Percentiles rank a stretch among this genome's conserved stretches.
phyloP scores from a whole-genome alignment of 1,140 invertebrate genomes.

The Hesperophylax magnus region DNA sequence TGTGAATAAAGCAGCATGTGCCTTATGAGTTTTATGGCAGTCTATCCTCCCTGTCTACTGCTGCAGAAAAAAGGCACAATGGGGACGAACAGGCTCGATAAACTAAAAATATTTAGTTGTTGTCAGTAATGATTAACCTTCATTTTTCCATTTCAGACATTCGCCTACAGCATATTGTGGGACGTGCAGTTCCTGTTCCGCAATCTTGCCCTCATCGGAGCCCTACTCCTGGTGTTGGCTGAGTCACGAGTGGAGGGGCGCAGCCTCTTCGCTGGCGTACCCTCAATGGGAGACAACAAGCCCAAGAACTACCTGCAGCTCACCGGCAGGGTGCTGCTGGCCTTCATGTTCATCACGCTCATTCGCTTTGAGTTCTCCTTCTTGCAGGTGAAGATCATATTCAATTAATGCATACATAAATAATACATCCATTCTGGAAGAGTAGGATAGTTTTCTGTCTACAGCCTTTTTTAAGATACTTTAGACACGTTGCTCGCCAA shows the following conservation, averaged over 20 bases:
- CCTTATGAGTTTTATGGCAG: no score
- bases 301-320: constrained; percentile 98
- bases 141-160: constrained; percentile 80
- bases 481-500: no score
- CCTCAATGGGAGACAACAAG: constrained; percentile 95
- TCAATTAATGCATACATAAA: no score
- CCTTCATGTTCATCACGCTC: constrained; percentile 99
- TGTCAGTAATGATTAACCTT: no score
- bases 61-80: no score
- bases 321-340: constrained; percentile 94
- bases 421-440: no score
- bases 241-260: constrained; percentile 94
- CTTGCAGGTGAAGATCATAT: constrained; percentile 78
- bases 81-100: no score
- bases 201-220: constrained; percentile 96
- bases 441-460: no score
- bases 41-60: no score
- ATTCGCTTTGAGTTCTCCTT: constrained; percentile 94
- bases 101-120: no score
- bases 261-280: constrained; percentile 98
- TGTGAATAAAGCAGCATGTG: no score
- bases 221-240: constrained; percentile 93
- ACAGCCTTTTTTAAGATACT: no score
- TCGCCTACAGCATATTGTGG: constrained; percentile 99
- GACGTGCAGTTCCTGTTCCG: constrained; percentile 96